phyloP scores from a whole-genome alignment of 2,888 invertebrate genomes.

The Bombyx huttoni region DNA sequence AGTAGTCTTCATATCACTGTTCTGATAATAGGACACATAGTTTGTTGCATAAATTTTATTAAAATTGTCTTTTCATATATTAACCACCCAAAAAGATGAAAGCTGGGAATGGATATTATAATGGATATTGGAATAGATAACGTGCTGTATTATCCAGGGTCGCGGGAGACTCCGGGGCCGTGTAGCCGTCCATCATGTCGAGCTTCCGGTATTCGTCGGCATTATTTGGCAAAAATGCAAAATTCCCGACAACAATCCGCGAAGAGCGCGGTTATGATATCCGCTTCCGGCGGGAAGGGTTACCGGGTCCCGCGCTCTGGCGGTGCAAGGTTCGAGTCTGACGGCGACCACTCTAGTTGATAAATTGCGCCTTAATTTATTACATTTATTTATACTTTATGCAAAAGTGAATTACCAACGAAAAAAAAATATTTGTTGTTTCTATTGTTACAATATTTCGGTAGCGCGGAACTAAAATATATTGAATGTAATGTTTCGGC shows the following conservation, averaged over 20 bases:
- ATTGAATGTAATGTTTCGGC: no score
- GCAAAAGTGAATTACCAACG: no score
- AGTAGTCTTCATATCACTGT: background rate
- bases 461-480: no score
- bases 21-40: background rate
- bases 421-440: no score
- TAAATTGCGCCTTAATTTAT: slow-evolving; percentile 2
- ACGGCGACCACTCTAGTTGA: slow-evolving; percentile 5
- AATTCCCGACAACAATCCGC: slow-evolving; percentile 20
- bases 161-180: background rate
- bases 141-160: no score
- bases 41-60: background rate
- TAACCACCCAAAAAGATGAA: no score
- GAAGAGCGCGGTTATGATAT: slow-evolving; percentile 37
- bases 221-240: slow-evolving; percentile 16
- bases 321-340: slow-evolving; percentile 4
- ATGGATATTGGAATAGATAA: no score
- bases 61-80: background rate
- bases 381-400: no score
- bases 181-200: background rate
- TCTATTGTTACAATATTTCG: no score
- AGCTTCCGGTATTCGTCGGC: background rate
- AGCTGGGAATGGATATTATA: no score
- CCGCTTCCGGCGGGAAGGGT: slow-evolving; percentile 32
- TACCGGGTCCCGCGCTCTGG: slow-evolving; percentile 18